Evolutionary conservation across 2,113 vertebrate species (phyloP), one percentile per base, ranked within the genome.

Genomic region (Paralichthys olivaceus): DNA sequence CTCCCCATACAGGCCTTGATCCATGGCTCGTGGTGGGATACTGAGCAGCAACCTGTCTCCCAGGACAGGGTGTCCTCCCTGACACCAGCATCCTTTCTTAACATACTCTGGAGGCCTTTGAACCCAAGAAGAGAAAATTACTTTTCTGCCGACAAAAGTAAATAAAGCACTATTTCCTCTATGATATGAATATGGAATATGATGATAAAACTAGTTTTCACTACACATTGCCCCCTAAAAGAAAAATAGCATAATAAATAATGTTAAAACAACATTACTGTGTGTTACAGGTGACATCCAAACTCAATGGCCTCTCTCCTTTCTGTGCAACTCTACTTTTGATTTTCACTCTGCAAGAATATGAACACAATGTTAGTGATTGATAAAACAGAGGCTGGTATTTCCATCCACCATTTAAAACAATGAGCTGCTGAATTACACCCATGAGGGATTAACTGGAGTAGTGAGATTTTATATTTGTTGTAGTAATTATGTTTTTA

Each of bases 51-150:
- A 64, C 4, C 77, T 66, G n/a, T 56, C 82, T 45, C 96, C 95
- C 3, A 84, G 28, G 34, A 93, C 84, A 26, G 94, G 95, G 71
- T 96, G 95, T 60, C 95, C 90, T 86, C 92, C 91, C 57, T 66
- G 68, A 83, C 96, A 96, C 79, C 90, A 86, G 15, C 28, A 60
- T 22, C 70, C 69, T 69, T 78, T 64, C 51, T 80, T 79, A 66
- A 88, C 77, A 28, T 71, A 84, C 69, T 80, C 34, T 0, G 82
- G 83, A 76, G 76, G 83, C 73, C 93, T 94, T 72, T 32, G 76
- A 61, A 79, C 2, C 4, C 40, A 61, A 75, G 3, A 7, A 61
- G n/a, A 68, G 13, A 62, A 1, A 34, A 23, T 20, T 9, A 56
- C 54, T 4, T n/a, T 26, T 56, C 4, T 58, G 26, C 7, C 20